Base-by-base conservation (phyloP, 2,888 invertebrate genomes). In the Panopea generosa region DNA sequence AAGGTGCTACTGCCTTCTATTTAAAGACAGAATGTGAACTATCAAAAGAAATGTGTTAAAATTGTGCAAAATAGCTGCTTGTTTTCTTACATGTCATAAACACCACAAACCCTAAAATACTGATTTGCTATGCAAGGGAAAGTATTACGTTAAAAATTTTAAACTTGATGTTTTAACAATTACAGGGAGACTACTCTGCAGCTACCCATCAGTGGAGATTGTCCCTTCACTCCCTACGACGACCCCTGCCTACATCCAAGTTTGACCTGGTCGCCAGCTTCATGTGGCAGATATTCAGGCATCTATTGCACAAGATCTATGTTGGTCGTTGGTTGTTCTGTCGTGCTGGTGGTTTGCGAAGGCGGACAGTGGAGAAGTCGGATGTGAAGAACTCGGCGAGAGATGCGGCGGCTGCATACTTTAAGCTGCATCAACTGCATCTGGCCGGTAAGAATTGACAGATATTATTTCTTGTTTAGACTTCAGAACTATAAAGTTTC, bases 301-400 rank as follows among this genome's bases (percentile, higher is more conserved):
- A 98, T 90, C 87, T 96, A 26, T 94, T 98, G 82, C 97, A 98
- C 90, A 94, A 97, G 47, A 90, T 97, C 26, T 97, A 97, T 93
- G 94, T 97, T 62, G 97, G 97, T 0, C 94, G 95, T 24, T 96
- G 96, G 94, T 93, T 98, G 26, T 95, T 96, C 0, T 94, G 95
- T 62, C 95, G 96, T 24, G 94, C 96, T 20, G 96, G 97, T 0
- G 96, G 96, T 83, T 94, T 96, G 87, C 95, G 96, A 91, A 94
- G 94, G 40, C 73, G 65, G 18, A 77, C 63, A 2, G 75, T 79
- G 11, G 82, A 85, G 20, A 59, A 60, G 14, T 55, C 79, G 1
- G 92, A 92, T 67, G 87, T 90, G 26, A 87, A 87, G 71, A 83
- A 83, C 33, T 92, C 91, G 9, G 91, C 92, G 14, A 78, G 86